Conservation (phyloP, 2,797 vertebrate species). For the Lacerta agilis region DNA sequence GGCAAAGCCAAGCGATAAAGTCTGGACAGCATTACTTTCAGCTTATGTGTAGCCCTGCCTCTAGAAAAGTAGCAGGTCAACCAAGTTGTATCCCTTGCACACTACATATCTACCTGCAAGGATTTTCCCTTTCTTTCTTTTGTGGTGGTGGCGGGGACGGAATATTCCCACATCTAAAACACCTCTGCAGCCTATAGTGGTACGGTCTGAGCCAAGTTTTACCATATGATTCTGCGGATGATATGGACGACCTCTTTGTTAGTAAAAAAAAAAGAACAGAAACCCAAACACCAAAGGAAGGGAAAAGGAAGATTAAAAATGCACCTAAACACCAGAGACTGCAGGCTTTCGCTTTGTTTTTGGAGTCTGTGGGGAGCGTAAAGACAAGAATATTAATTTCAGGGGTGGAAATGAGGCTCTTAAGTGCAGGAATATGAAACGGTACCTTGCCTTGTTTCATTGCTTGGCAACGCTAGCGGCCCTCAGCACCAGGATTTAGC, state of each 20-base stretch:
- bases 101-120: background rate
- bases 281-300: too few species aligned
- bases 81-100: background rate
- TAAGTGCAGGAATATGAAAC: background rate
- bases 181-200: background rate
- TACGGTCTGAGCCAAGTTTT: background rate
- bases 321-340: background rate
- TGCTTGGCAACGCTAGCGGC: rapidly evolving
- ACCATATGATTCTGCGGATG: background rate
- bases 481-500: too few species aligned
- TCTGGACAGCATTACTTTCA: too few species aligned
- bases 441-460: background rate
- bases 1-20: background rate
- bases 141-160: too few species aligned
- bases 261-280: background rate
- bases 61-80: background rate
- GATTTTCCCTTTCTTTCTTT: background rate
- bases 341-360: background rate
- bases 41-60: background rate
- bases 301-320: background rate
- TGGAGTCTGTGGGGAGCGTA: background rate
- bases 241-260: background rate
- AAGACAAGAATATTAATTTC: background rate
- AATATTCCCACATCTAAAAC: background rate
- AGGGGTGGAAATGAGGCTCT: background rate